phyloP scores from a whole-genome alignment of 2,888 invertebrate species.

The Morpho achilles region DNA sequence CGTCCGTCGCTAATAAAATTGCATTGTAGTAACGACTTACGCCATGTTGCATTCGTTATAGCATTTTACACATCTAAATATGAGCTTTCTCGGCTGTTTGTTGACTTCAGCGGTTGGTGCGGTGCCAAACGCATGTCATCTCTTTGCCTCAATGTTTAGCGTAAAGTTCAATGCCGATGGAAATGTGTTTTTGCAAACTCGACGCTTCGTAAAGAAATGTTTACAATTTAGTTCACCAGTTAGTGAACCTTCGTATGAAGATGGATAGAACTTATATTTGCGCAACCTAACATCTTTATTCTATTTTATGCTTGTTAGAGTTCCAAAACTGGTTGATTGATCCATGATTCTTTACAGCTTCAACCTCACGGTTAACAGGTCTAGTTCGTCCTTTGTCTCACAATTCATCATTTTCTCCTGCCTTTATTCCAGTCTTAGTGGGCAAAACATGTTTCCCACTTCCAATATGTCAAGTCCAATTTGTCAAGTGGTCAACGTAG shows the following conservation, averaged over 20 bases:
- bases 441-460: too few species aligned
- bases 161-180: constrained; percentile 62
- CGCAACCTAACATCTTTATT: not conserved
- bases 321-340: too few species aligned
- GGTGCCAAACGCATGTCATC: constrained; percentile 60
- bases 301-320: not conserved
- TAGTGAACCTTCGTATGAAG: too few species aligned
- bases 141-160: constrained; percentile 31
- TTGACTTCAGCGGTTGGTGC: constrained; percentile 46
- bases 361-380: too few species aligned
- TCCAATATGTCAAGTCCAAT: too few species aligned
- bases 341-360: too few species aligned
- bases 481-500: too few species aligned
- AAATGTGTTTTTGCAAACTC: constrained; percentile 29
- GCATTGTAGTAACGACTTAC: too few species aligned
- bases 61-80: constrained; percentile 17
- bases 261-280: not conserved
- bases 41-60: not conserved
- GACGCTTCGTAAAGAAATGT: constrained; percentile 8
- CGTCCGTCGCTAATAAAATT: too few species aligned
- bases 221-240: not conserved
- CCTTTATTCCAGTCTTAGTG: too few species aligned
- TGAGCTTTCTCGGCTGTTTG: constrained; percentile 25
- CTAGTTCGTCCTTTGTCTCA: too few species aligned
- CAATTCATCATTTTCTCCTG: too few species aligned